These are phyloP conservation scores for Wasmannia auropunctata DNA, from an alignment of 1,140 invertebrate species.

Conservation along the genomic window DNA sequence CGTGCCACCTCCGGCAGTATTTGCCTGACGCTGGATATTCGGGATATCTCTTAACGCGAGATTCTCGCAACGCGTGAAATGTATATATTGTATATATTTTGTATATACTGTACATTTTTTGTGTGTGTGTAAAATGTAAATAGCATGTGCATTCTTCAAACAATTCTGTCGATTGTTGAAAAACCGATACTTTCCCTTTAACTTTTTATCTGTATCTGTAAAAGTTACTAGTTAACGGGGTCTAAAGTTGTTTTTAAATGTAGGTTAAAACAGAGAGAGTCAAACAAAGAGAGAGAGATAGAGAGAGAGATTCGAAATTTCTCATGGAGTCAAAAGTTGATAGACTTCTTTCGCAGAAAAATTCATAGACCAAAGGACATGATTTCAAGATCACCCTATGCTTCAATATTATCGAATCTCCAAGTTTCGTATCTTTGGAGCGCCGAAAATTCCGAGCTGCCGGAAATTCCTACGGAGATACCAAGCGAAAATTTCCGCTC, in stretches of 20 bases:
- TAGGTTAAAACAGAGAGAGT: constrained; percentile 1
- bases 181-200: not conserved
- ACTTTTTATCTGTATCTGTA: not conserved
- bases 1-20: constrained; percentile 47
- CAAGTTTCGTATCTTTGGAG: not conserved
- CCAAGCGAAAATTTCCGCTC: constrained; percentile 30
- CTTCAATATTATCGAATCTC: constrained; percentile 6
- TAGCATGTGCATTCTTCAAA: not conserved
- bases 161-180: not conserved
- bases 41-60: constrained; percentile 42
- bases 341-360: constrained; percentile 8
- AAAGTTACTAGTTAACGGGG: not conserved
- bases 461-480: constrained; percentile 33
- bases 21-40: constrained; percentile 39
- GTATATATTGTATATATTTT: not conserved
- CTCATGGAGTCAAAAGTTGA: not conserved
- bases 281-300: too few relatives aligned
- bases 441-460: constrained; percentile 25
- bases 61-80: constrained; percentile 24
- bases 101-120: not conserved
- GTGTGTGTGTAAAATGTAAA: not conserved
- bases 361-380: not conserved
- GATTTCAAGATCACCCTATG: constrained; percentile 3
- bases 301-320: not conserved
- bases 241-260: not conserved